Evolutionary conservation across 2,797 vertebrate genomes (phyloP).

Genomic region (Naso thynnoides): DNA sequence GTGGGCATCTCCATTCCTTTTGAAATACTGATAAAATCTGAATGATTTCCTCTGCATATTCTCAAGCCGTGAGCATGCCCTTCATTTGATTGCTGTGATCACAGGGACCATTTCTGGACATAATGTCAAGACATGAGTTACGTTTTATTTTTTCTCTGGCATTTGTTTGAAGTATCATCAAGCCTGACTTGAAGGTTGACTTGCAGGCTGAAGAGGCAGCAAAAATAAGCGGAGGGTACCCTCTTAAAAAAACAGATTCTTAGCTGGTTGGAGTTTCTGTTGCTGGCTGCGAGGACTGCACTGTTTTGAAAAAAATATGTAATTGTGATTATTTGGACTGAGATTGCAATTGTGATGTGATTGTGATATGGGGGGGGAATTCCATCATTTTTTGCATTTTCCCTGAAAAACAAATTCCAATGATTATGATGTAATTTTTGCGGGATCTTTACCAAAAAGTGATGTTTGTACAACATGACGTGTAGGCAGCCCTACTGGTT

Average conservation of each 20-base stretch:
- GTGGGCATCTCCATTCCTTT: constrained; percentile 1
- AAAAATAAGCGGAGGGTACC: neutral
- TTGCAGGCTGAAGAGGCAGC: constrained; percentile 5
- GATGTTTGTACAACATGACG: too few species aligned
- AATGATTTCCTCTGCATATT: constrained; percentile 24
- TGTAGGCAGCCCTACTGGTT: too few species aligned
- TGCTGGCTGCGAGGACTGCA: too few species aligned
- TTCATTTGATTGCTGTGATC: constrained; percentile 36
- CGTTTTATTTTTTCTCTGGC: constrained; percentile 15
- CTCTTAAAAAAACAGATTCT: neutral
- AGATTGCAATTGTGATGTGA: too few species aligned
- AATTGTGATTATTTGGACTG: too few species aligned
- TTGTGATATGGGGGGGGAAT: too few species aligned
- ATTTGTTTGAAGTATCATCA: constrained; percentile 38
- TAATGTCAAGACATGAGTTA: constrained; percentile 18
- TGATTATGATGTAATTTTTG: too few species aligned
- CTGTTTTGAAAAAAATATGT: too few species aligned
- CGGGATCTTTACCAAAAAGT: too few species aligned
- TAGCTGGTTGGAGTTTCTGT: constrained; percentile 1
- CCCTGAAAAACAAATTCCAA: too few species aligned
- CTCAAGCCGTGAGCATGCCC: constrained; percentile 1
- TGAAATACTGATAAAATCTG: constrained; percentile 19
- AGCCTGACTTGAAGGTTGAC: constrained; percentile 18
- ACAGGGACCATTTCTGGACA: constrained; percentile 27
- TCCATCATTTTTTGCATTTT: too few species aligned